Evolutionary conservation across 1,140 invertebrate species (phyloP).

Genomic region (Babylonia areolata): DNA sequence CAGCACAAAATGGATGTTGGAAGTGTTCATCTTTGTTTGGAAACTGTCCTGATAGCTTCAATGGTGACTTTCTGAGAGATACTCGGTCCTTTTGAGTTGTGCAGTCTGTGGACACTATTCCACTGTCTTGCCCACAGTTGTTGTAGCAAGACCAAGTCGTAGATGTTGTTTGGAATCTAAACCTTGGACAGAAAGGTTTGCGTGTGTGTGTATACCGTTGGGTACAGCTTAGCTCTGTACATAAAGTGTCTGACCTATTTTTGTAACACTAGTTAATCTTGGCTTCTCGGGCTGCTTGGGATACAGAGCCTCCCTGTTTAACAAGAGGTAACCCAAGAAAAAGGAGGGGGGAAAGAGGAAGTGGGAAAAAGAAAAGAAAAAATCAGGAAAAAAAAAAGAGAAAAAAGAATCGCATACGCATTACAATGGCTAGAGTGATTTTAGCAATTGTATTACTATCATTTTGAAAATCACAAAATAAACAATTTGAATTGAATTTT

Average conservation of each 20-base stretch:
- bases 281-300: background rate
- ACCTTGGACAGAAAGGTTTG: background rate
- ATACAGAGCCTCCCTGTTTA: background rate
- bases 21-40: background rate
- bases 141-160: background rate
- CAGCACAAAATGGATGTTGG: background rate
- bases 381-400: background rate
- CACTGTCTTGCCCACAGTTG: background rate
- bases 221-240: background rate
- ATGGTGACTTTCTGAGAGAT: background rate
- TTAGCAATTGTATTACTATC: constrained; percentile 33
- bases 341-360: background rate
- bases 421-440: constrained; percentile 36
- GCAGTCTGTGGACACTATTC: background rate
- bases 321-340: background rate
- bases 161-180: background rate
- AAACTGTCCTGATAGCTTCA: background rate
- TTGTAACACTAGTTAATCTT: background rate
- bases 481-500: constrained; percentile 23
- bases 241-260: constrained; percentile 8
- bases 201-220: background rate
- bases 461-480: constrained; percentile 35
- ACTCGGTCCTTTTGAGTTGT: background rate
- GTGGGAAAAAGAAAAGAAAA: constrained; percentile 11
- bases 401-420: constrained; percentile 16